Conservation (phyloP, 2,113 vertebrate species). For the Pituophis catenifer region DNA sequence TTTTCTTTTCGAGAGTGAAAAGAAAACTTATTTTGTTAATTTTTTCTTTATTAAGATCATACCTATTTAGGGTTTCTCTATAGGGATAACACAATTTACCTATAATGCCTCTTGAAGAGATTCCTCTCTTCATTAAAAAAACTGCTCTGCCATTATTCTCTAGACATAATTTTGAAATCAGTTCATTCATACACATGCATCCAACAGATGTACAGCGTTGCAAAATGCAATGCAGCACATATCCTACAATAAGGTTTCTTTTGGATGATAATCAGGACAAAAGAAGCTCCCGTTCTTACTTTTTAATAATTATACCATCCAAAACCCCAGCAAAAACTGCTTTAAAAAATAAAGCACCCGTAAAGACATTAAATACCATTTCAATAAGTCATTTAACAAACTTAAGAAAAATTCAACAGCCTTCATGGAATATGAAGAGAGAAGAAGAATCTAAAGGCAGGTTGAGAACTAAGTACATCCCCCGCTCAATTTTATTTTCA, state of each 20-base stretch:
- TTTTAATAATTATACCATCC: conserved; percentile 26
- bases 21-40: background rate
- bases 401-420: conserved; percentile 17
- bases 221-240: background rate
- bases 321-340: conserved; percentile 39
- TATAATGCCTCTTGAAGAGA: background rate
- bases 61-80: background rate
- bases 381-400: conserved; percentile 57
- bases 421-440: conserved; percentile 35
- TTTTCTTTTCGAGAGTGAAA: background rate
- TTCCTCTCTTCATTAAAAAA: background rate
- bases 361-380: conserved; percentile 38
- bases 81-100: background rate
- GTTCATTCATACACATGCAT: background rate
- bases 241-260: conserved; percentile 1
- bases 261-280: conserved; percentile 42
- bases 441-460: conserved; percentile 63
- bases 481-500: conserved; percentile 58
- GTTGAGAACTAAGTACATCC: conserved; percentile 67
- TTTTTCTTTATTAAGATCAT: background rate
- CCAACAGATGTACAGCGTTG: background rate
- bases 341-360: conserved; percentile 54
- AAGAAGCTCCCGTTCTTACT: background rate
- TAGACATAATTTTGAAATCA: background rate
- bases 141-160: background rate